Conservation (phyloP, 1,140 invertebrate species). For the Frieseomelitta varia region DNA sequence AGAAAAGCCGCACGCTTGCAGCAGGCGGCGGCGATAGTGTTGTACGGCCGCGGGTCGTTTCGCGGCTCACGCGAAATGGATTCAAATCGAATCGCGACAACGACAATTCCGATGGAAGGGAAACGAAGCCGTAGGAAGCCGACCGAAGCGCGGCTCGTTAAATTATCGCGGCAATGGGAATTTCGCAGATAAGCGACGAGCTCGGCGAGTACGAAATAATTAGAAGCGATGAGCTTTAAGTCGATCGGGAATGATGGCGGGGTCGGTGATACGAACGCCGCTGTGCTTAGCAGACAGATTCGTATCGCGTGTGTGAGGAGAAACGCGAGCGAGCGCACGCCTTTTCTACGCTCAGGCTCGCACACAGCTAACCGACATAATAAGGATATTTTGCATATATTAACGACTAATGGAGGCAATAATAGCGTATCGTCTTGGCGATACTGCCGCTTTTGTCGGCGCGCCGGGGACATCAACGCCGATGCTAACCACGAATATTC, state of each 20-base stretch:
- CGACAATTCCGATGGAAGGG: conserved; percentile 14
- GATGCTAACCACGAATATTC: conserved; percentile 30
- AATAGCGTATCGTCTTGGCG: conserved; percentile 57
- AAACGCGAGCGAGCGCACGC: conserved; percentile 34
- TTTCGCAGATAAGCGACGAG: conserved; percentile 55
- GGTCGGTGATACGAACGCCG: conserved; percentile 37
- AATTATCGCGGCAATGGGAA: conserved; percentile 54
- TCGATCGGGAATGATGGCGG: conserved; percentile 46
- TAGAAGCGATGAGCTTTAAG: conserved; percentile 65
- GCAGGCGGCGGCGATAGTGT: conserved; percentile 11
- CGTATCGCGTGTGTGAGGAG: conserved; percentile 62
- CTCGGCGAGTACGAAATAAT: conserved; percentile 66
- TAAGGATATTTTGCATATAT: conserved; percentile 81
- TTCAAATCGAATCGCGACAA: conserved; percentile 33
- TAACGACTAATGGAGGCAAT: conserved; percentile 78
- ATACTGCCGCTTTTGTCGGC: conserved; percentile 64
- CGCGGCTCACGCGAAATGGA: conserved; percentile 8
- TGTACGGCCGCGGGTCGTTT: conserved; percentile 18
- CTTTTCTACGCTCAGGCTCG: conserved; percentile 57
- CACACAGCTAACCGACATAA: conserved; percentile 65
- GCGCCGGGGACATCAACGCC: conserved; percentile 29
- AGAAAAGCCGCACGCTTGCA: conserved; percentile 47
- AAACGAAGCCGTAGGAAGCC: conserved; percentile 11
- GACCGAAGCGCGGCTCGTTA: conserved; percentile 40
- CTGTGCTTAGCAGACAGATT: conserved; percentile 66